phyloP scores from a whole-genome alignment of 2,797 vertebrate genomes.

The Paguma larvata region DNA sequence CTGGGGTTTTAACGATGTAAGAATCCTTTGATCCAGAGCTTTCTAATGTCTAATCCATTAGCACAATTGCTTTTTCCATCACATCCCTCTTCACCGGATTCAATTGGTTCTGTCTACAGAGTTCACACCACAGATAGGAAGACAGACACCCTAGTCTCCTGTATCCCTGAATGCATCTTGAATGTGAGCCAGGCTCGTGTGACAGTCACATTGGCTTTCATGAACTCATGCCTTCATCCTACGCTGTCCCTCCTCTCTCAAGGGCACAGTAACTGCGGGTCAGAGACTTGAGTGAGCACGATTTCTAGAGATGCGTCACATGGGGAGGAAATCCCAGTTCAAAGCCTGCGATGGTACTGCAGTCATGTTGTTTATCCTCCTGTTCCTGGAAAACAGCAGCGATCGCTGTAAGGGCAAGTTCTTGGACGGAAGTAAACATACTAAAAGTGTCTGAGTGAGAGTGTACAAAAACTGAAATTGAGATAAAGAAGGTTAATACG shows the following conservation, averaged over 20 bases:
- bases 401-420: not conserved
- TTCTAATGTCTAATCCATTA: constrained; percentile 74
- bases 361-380: not conserved
- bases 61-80: constrained; percentile 66
- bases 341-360: not conserved
- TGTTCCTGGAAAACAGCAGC: not conserved
- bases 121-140: constrained; percentile 28
- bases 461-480: not conserved
- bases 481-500: not conserved
- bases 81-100: constrained; percentile 47
- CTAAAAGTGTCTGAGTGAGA: not conserved
- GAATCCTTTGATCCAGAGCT: constrained; percentile 70
- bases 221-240: not conserved
- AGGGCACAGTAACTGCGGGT: not conserved
- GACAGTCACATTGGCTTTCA: not conserved
- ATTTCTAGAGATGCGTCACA: not conserved
- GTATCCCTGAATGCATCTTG: not conserved
- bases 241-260: not conserved
- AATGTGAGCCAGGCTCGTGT: not conserved
- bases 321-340: not conserved
- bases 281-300: not conserved
- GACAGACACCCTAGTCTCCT: not conserved
- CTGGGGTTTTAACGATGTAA: constrained; percentile 47
- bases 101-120: constrained; percentile 35
- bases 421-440: not conserved